A percentile compares a stretch with the other conserved stretches of the same genome.
Evolutionary conservation across 2,797 vertebrate genomes (phyloP).

Genomic region (Meriones psammophilus): DNA sequence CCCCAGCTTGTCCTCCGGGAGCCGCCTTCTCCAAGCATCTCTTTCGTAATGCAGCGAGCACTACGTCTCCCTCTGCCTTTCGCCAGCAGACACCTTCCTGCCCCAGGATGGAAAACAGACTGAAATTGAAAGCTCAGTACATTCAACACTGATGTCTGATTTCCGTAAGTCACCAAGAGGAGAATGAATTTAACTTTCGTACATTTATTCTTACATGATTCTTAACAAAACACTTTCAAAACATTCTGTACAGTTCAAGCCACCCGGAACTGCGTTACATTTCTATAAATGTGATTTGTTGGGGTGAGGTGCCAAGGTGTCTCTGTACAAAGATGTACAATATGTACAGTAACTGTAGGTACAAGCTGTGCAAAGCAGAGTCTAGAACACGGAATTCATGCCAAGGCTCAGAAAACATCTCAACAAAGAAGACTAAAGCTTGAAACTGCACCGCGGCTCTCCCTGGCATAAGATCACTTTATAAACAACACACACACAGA

Average conservation of each 20-base stretch:
- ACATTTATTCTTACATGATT: slow-evolving; percentile 90
- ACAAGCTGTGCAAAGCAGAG: slow-evolving; percentile 91
- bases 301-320: slow-evolving; percentile 89
- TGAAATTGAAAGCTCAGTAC: slow-evolving; percentile 46
- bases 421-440: slow-evolving; percentile 88
- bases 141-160: slow-evolving; percentile 90
- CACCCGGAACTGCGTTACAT: slow-evolving; percentile 89
- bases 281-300: slow-evolving; percentile 87
- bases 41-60: background rate
- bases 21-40: slow-evolving; percentile 21
- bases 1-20: background rate
- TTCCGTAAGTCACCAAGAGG: slow-evolving; percentile 91
- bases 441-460: slow-evolving; percentile 75
- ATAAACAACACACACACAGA: slow-evolving; percentile 87
- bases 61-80: slow-evolving; percentile 1
- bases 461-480: slow-evolving; percentile 85
- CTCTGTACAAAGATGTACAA: slow-evolving; percentile 96
- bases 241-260: slow-evolving; percentile 95
- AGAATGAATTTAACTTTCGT: slow-evolving; percentile 88
- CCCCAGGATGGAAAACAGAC: slow-evolving; percentile 72
- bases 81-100: slow-evolving; percentile 69
- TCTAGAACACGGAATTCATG: slow-evolving; percentile 90
- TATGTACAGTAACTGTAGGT: slow-evolving; percentile 94
- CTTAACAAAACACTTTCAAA: slow-evolving; percentile 93
- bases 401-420: slow-evolving; percentile 88